These are phyloP conservation scores for Coranthus polyacanthus DNA, from an alignment of 2,797 vertebrate species.

Conservation along the genomic window DNA sequence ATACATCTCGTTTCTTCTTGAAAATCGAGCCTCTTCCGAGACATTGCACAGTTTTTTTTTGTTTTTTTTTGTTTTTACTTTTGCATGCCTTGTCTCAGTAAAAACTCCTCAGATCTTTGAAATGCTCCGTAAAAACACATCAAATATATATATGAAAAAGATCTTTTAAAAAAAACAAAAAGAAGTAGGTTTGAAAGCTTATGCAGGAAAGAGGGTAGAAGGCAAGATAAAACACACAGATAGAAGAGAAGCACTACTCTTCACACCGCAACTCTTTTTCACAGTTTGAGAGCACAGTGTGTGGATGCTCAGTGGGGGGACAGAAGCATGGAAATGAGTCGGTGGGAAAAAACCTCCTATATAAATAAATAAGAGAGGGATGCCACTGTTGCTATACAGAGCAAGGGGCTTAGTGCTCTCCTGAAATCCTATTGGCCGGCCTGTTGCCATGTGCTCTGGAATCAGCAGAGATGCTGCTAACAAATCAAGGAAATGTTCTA, in stretches of 20 bases:
- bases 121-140: slow-evolving; percentile 19
- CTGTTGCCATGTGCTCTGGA: slow-evolving; percentile 82
- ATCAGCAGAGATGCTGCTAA: slow-evolving; percentile 83
- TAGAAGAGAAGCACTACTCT: slow-evolving; percentile 52
- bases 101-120: slow-evolving; percentile 35
- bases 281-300: slow-evolving; percentile 76
- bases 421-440: slow-evolving; percentile 82
- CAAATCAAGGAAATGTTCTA: slow-evolving; percentile 88
- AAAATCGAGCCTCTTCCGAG: slow-evolving; percentile 44
- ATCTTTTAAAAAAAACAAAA: slow-evolving; percentile 11
- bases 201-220: slow-evolving; percentile 32
- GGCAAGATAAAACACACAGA: slow-evolving; percentile 35
- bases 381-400: slow-evolving; percentile 86
- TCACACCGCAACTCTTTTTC: slow-evolving; percentile 72
- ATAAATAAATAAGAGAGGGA: slow-evolving; percentile 84
- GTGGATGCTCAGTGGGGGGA: slow-evolving; percentile 69
- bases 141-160: slow-evolving; percentile 16
- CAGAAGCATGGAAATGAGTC: slow-evolving; percentile 76
- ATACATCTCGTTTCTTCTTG: slow-evolving; percentile 33
- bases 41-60: slow-evolving; percentile 35
- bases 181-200: slow-evolving; percentile 4
- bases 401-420: slow-evolving; percentile 76
- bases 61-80: slow-evolving; percentile 36
- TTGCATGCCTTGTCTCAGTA: slow-evolving; percentile 8
- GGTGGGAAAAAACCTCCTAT: slow-evolving; percentile 68